These are phyloP conservation scores for Alauda arvensis DNA, from an alignment of 2,797 vertebrate species.

Conservation along the genomic window DNA sequence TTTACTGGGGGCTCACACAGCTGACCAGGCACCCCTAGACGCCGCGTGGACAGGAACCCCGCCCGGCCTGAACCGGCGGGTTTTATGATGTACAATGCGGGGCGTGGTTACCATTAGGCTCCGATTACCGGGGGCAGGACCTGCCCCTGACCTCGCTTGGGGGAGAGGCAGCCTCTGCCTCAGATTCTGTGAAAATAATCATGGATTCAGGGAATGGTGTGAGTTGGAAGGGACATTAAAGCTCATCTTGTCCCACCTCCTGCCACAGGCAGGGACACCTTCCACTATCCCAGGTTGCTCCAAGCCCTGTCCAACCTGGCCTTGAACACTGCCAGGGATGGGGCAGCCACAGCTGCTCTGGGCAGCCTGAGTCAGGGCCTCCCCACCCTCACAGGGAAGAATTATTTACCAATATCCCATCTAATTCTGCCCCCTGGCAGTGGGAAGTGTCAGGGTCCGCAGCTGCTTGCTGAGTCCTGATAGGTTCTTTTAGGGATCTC, in stretches of 20 bases:
- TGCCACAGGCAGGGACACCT: not conserved
- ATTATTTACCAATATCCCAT: not conserved
- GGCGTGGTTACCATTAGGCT: no score
- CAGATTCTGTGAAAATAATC: not conserved
- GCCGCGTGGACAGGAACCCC: no score
- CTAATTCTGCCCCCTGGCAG: not conserved
- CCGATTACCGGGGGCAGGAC: no score
- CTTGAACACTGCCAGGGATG: not conserved
- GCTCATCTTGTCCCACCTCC: accelerated
- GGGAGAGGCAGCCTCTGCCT: no score
- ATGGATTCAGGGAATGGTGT: not conserved
- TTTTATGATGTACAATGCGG: no score
- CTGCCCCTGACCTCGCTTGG: no score
- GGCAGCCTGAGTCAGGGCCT: no score
- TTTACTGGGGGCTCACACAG: no score
- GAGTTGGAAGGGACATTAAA: not conserved
- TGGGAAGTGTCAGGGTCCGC: not conserved
- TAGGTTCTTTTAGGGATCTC: no score
- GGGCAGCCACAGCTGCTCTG: not conserved
- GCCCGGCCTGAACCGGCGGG: no score
- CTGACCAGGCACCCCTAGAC: no score
- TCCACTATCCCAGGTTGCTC: not conserved
- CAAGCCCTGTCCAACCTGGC: accelerated
- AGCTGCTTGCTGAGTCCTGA: no score
- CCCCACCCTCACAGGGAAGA: accelerated